Conservation (phyloP, 2,888 invertebrate species). For the Fissipunctia ypsillon region DNA sequence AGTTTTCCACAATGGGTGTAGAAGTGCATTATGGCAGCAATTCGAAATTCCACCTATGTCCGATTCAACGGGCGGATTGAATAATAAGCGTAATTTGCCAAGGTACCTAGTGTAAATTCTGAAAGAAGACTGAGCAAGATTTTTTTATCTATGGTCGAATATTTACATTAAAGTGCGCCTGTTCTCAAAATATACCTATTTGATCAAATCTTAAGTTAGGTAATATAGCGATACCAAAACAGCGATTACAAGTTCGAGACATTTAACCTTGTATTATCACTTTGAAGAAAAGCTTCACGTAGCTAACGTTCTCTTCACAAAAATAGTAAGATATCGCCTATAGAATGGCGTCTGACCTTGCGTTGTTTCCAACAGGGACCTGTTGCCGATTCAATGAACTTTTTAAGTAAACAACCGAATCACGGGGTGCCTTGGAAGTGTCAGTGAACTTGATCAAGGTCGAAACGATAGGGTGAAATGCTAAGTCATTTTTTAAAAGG, state of each 20-base stretch:
- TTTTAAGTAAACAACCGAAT: conserved; percentile 37
- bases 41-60: not conserved
- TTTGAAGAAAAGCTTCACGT: conserved; percentile 17
- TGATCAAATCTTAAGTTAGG: conserved; percentile 10
- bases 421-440: conserved; percentile 3
- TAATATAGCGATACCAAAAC: not conserved
- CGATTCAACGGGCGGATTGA: not conserved
- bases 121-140: not conserved
- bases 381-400: conserved; percentile 47
- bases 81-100: not conserved
- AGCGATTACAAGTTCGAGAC: conserved; percentile 26
- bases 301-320: conserved; percentile 23
- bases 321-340: conserved; percentile 38
- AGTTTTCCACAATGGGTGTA: not conserved
- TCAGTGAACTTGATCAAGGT: conserved; percentile 43
- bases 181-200: not conserved
- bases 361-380: conserved; percentile 42
- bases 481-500: not conserved
- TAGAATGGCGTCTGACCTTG: conserved; percentile 50
- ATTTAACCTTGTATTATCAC: conserved; percentile 53
- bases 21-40: not conserved
- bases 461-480: not conserved
- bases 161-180: not conserved
- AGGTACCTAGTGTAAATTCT: not conserved
- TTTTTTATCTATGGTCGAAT: not conserved